Evolutionary conservation across 2,888 invertebrate species (phyloP).

Genomic region (Athalia circularis): DNA sequence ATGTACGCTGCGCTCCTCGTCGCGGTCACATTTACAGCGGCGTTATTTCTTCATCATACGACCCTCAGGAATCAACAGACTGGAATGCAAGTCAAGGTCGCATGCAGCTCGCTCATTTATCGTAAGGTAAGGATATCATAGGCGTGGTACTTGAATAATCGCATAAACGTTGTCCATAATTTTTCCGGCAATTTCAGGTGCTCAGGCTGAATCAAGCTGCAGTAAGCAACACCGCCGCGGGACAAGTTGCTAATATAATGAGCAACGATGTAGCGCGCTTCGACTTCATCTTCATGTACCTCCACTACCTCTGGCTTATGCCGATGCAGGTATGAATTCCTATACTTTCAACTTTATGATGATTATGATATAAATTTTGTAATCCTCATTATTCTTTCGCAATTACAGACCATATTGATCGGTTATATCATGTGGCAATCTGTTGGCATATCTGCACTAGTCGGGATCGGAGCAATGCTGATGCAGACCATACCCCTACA

Average conservation of each 20-base stretch:
- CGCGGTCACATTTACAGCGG: constrained; percentile 67
- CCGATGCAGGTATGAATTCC: constrained; percentile 79
- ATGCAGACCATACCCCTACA: constrained; percentile 68
- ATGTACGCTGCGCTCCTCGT: constrained; percentile 68
- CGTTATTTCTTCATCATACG: constrained; percentile 73
- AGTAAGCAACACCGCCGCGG: constrained; percentile 85
- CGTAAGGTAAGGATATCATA: constrained; percentile 77
- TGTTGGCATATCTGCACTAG: constrained; percentile 38
- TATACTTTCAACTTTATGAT: not conserved
- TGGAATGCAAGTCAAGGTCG: constrained; percentile 82
- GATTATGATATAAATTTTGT: constrained; percentile 71
- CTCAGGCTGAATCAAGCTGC: constrained; percentile 83
- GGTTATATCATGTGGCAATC: constrained; percentile 44
- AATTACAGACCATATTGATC: constrained; percentile 67
- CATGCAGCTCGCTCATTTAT: constrained; percentile 81
- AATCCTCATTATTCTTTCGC: constrained; percentile 65
- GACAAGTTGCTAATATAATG: constrained; percentile 93
- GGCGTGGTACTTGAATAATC: not conserved
- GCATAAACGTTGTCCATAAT: not conserved
- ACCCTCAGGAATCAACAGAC: constrained; percentile 70
- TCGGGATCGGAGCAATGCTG: constrained; percentile 32
- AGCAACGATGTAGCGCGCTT: constrained; percentile 96
- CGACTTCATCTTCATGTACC: constrained; percentile 88
- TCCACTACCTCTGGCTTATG: constrained; percentile 92
- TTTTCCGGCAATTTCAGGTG: constrained; percentile 75